phyloP scores from a whole-genome alignment of 2,888 invertebrate species.

The Spodoptera picta region DNA sequence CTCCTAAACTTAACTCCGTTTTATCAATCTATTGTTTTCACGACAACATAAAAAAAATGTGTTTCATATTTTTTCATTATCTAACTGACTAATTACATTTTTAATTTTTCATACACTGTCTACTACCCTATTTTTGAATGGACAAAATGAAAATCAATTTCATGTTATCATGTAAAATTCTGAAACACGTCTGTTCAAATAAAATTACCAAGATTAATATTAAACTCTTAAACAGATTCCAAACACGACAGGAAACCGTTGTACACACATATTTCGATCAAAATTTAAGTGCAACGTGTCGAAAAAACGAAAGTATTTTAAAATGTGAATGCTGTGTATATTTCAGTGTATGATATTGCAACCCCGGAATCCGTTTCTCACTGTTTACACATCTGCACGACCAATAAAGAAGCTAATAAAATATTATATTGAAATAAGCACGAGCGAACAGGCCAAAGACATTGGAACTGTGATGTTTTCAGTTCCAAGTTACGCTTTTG shows the following conservation, averaged over 20 bases:
- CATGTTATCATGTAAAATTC: too few relatives aligned
- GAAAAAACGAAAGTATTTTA: constrained; percentile 58
- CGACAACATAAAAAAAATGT: too few relatives aligned
- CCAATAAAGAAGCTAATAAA: constrained; percentile 76
- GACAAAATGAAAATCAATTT: too few relatives aligned
- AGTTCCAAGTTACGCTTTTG: constrained; percentile 37
- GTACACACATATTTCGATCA: constrained; percentile 46
- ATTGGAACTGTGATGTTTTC: constrained; percentile 40
- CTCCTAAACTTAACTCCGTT: too few relatives aligned
- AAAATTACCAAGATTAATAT: background rate
- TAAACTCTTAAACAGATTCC: constrained; percentile 23
- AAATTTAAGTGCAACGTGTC: constrained; percentile 55
- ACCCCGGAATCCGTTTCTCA: constrained; percentile 66
- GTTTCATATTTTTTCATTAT: too few relatives aligned
- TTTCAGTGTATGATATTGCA: constrained; percentile 62
- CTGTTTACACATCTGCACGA: constrained; percentile 82
- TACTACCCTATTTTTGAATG: too few relatives aligned
- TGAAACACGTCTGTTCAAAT: background rate
- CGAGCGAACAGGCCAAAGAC: constrained; percentile 54
- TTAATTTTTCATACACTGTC: too few relatives aligned
- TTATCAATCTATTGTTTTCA: too few relatives aligned
- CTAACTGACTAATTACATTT: too few relatives aligned
- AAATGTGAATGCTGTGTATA: constrained; percentile 49
- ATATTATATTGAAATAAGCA: constrained; percentile 74
- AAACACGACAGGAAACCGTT: constrained; percentile 41